Conservation (phyloP, 2,797 vertebrate genomes). For the Melanotaenia trifasciata region DNA sequence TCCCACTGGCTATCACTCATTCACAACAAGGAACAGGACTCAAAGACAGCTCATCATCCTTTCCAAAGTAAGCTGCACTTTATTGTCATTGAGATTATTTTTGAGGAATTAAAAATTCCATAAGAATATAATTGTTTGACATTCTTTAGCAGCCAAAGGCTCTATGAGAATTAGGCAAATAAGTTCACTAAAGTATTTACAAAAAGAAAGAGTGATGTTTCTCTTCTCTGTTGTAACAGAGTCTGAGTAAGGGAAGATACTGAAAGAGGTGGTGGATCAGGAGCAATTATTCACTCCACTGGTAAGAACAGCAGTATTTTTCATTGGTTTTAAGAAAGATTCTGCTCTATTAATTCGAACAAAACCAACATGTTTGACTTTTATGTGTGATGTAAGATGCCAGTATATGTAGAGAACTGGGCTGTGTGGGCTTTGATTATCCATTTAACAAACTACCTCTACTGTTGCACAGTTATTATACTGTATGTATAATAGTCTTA, state of each 20-base stretch:
- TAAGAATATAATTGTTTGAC: background rate
- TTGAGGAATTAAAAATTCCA: background rate
- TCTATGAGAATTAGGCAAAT: background rate
- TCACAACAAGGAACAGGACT: background rate
- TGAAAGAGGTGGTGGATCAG: background rate
- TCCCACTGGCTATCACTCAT: background rate
- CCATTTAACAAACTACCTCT: background rate
- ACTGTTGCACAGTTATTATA: background rate
- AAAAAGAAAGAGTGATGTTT: background rate
- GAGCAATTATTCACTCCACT: background rate
- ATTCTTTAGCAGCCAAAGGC: background rate
- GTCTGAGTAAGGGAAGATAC: background rate
- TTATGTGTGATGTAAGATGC: background rate
- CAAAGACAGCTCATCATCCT: background rate
- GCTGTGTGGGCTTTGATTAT: background rate
- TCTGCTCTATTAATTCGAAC: background rate
- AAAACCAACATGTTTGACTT: background rate
- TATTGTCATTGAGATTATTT: background rate
- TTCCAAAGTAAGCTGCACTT: background rate
- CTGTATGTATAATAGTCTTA: background rate
- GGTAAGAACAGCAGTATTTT: background rate
- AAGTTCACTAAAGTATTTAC: background rate
- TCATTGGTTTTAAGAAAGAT: background rate
- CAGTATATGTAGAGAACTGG: background rate
- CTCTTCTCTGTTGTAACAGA: background rate